Evolutionary conservation across 2,113 vertebrate genomes (phyloP).

Genomic region (Atlantisia rogersi): DNA sequence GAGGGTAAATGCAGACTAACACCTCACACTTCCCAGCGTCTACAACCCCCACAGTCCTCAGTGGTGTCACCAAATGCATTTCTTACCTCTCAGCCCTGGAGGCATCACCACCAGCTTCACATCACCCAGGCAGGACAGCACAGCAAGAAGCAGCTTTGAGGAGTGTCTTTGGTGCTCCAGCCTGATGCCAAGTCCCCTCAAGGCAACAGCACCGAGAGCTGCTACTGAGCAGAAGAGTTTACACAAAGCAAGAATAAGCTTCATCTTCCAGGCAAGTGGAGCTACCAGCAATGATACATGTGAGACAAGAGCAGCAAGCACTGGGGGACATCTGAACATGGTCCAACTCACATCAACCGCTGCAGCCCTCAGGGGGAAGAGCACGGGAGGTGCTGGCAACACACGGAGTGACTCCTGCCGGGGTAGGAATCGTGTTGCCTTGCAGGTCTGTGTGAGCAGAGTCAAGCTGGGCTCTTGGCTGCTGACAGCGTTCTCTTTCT

Average conservation of each 20-base stretch:
- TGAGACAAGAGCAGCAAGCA: not conserved
- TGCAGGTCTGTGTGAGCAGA: not conserved
- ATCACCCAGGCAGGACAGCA: not conserved
- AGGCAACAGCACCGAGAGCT: not conserved
- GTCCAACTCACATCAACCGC: not conserved
- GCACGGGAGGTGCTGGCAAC: not conserved
- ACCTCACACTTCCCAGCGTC: not conserved
- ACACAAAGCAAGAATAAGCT: not conserved
- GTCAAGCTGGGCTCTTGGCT: not conserved
- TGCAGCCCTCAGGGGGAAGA: not conserved
- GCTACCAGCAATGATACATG: not conserved
- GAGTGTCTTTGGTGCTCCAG: not conserved
- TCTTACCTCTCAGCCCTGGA: not conserved
- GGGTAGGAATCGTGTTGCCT: not conserved
- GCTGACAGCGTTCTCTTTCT: not conserved
- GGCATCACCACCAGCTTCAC: fast-evolving
- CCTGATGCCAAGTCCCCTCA: not conserved
- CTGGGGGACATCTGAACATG: not conserved
- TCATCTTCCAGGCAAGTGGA: not conserved
- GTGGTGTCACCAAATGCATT: not conserved
- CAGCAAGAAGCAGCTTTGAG: not conserved
- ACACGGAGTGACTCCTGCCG: not conserved
- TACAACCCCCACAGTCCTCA: fast-evolving
- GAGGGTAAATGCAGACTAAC: not conserved
- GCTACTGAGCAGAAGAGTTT: not conserved